phyloP scores from a whole-genome alignment of 1,140 invertebrate genomes.

The Nasonia vitripennis region DNA sequence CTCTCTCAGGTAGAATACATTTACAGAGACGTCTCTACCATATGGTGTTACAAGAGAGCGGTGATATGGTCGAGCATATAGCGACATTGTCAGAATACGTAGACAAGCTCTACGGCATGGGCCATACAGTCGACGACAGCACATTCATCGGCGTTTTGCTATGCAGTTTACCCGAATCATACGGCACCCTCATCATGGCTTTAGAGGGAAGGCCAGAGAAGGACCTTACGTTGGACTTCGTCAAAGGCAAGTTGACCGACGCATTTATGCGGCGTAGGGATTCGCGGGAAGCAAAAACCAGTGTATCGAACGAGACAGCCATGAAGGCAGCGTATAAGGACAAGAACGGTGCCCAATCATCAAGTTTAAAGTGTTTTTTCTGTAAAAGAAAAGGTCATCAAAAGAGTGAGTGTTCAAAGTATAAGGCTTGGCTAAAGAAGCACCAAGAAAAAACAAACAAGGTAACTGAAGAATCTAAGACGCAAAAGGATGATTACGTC shows the following conservation, averaged over 20 bases:
- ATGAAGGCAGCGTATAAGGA: too few relatives aligned
- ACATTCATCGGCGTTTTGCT: slow-evolving; percentile 46
- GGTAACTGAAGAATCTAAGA: not conserved
- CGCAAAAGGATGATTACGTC: not conserved
- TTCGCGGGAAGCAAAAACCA: not conserved
- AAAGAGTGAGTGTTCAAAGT: slow-evolving; percentile 34
- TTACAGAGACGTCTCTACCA: not conserved
- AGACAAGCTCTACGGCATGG: not conserved
- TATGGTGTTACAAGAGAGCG: not conserved
- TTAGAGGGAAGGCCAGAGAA: slow-evolving; percentile 52
- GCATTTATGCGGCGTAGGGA: slow-evolving; percentile 43
- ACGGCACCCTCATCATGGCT: slow-evolving; percentile 45
- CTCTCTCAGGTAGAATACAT: slow-evolving; percentile 14
- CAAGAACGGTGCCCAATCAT: too few relatives aligned
- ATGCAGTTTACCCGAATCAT: slow-evolving; percentile 51
- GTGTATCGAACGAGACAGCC: not conserved
- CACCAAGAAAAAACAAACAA: slow-evolving; percentile 42
- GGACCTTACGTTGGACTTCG: too few relatives aligned
- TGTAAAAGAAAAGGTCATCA: slow-evolving; percentile 47
- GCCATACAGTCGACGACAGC: slow-evolving; percentile 21
- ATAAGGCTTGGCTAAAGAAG: slow-evolving; percentile 20
- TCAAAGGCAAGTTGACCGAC: too few relatives aligned
- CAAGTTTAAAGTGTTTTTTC: slow-evolving; percentile 32
- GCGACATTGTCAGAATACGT: not conserved
- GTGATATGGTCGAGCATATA: slow-evolving; percentile 20